Percentiles rank a stretch among this genome's conserved stretches.
Conservation (phyloP, 2,113 vertebrate species). For the Serilophus lunatus region DNA sequence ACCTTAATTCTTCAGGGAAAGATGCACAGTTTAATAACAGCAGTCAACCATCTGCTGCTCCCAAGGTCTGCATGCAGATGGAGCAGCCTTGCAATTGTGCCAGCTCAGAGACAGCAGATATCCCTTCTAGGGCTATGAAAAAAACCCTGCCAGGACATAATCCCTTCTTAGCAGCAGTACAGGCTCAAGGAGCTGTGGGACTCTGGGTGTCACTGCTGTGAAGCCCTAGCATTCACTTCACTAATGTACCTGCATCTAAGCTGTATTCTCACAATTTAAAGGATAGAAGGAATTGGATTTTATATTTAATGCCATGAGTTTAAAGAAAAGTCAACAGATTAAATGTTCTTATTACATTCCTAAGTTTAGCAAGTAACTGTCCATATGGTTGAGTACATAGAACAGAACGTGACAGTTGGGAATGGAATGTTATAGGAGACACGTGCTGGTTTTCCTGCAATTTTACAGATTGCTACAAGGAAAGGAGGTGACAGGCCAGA, state of each 20-base stretch:
- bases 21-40: constrained; percentile 21
- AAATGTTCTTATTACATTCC: background rate
- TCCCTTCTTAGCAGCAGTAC: background rate
- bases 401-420: background rate
- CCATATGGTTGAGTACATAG: background rate
- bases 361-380: background rate
- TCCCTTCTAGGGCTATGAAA: background rate
- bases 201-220: background rate
- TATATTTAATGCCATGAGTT: background rate
- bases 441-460: background rate
- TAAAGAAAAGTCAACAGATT: background rate
- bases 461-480: background rate
- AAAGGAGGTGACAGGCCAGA: background rate
- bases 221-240: background rate
- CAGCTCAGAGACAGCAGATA: background rate
- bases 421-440: background rate
- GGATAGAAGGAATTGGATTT: background rate
- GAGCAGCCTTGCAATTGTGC: background rate
- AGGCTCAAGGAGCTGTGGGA: background rate
- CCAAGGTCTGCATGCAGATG: constrained; percentile 1
- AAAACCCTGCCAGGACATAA: background rate
- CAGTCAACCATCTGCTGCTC: constrained; percentile 40
- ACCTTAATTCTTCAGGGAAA: constrained; percentile 47
- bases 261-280: background rate
- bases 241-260: background rate